A percentile compares a stretch with the other conserved stretches of the same genome.
phyloP scores from a whole-genome alignment of 2,888 invertebrate species.

The Azorinus chamasolen region DNA sequence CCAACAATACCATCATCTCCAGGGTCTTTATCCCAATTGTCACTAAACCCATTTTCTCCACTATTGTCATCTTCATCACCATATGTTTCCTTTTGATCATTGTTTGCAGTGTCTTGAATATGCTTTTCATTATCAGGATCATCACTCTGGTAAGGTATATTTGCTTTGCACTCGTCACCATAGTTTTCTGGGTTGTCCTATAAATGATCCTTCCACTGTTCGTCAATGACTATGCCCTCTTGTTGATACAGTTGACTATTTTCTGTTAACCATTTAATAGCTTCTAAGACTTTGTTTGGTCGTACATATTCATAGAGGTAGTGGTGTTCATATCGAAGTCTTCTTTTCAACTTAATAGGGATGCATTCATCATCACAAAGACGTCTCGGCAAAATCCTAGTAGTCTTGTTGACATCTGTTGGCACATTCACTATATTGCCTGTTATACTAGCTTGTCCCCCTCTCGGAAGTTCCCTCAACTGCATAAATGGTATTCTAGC shows the following conservation, averaged over 20 bases:
- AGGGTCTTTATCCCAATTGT: constrained; percentile 10
- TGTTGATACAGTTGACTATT: no score
- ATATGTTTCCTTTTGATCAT: no score
- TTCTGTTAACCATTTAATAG: constrained; percentile 2
- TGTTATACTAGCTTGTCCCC: constrained; percentile 4
- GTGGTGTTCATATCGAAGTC: constrained; percentile 9
- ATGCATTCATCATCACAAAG: constrained; percentile 4
- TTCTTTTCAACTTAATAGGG: constrained; percentile 11
- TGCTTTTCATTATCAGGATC: no score
- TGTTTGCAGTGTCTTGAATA: no score
- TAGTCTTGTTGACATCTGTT: not conserved
- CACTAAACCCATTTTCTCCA: constrained; percentile 3
- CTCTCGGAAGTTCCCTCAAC: constrained; percentile 16
- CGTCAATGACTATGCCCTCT: no score
- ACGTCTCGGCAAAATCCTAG: constrained; percentile 17
- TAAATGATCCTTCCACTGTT: no score
- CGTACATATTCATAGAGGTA: constrained; percentile 16
- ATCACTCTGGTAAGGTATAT: no score
- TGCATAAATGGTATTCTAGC: constrained; percentile 15
- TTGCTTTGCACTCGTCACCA: no score
- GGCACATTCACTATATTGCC: constrained; percentile 30
- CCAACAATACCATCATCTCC: constrained; percentile 21
- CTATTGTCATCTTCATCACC: no score
- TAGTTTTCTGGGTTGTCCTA: no score
- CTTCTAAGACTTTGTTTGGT: constrained; percentile 9